These are phyloP conservation scores for Dastarcus helophoroides DNA, from an alignment of 2,888 invertebrate genomes.

Conservation along the genomic window DNA sequence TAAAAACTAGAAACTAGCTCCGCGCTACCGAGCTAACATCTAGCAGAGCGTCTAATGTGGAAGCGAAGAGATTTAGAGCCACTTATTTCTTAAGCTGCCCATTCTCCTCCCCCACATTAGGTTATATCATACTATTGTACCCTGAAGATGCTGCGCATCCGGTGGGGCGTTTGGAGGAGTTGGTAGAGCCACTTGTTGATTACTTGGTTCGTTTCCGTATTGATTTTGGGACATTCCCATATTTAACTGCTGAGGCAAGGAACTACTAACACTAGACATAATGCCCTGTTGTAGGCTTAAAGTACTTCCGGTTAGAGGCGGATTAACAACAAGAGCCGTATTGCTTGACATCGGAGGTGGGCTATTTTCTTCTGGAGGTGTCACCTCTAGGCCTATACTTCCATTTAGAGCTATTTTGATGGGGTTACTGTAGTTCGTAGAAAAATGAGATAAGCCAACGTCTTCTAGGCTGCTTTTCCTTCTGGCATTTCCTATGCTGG, in stretches of 20 bases:
- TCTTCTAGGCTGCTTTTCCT: constrained; percentile 79
- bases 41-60: constrained; percentile 29
- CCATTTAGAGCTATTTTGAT: constrained; percentile 79
- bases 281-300: constrained; percentile 30
- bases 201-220: constrained; percentile 27
- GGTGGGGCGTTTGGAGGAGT: constrained; percentile 30
- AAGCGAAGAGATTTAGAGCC: constrained; percentile 51
- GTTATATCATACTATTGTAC: constrained; percentile 92
- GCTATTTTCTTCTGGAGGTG: constrained; percentile 46
- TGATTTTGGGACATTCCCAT: constrained; percentile 25
- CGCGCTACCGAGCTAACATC: constrained; percentile 14
- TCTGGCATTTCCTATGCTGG: constrained; percentile 48
- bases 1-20: constrained; percentile 17
- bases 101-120: constrained; percentile 85
- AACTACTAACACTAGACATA: constrained; percentile 23
- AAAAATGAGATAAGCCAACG: constrained; percentile 72
- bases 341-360: constrained; percentile 43
- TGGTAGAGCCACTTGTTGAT: constrained; percentile 32
- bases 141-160: constrained; percentile 69
- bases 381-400: constrained; percentile 50
- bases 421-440: constrained; percentile 60
- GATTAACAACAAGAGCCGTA: constrained; percentile 42
- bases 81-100: constrained; percentile 65
- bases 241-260: constrained; percentile 23
- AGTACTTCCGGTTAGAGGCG: constrained; percentile 33